Conservation (phyloP, 2,888 invertebrate species). For the Drosophila nr. medialis region DNA sequence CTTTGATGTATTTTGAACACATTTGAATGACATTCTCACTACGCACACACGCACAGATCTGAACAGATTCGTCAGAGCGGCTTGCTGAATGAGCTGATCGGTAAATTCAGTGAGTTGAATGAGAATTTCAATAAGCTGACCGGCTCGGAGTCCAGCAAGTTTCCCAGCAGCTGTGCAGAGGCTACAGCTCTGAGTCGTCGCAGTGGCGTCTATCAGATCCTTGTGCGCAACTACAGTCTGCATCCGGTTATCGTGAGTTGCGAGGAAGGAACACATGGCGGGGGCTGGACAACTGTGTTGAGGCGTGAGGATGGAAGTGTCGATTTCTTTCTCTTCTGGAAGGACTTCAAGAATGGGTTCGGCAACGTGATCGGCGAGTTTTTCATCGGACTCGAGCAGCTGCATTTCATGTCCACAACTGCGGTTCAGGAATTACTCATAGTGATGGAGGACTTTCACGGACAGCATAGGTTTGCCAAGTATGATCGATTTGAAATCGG, state of each 20-base stretch:
- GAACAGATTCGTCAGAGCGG: conserved; percentile 27
- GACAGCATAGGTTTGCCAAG: conserved; percentile 86
- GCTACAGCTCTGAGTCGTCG: conserved; percentile 38
- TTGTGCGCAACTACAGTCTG: conserved; percentile 85
- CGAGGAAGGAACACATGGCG: conserved; percentile 85
- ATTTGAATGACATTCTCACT: background rate
- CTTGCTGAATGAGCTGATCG: conserved; percentile 10
- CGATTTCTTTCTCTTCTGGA: conserved; percentile 88
- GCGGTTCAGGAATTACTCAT: conserved; percentile 87
- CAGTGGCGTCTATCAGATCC: conserved; percentile 81
- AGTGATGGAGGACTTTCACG: conserved; percentile 87
- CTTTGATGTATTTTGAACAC: background rate
- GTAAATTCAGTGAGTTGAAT: no score
- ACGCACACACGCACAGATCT: background rate
- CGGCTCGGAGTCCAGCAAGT: conserved; percentile 5
- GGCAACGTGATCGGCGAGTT: conserved; percentile 89
- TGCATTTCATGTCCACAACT: conserved; percentile 85
- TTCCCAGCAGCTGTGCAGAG: conserved; percentile 66
- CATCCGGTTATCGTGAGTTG: conserved; percentile 87
- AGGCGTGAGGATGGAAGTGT: conserved; percentile 88
- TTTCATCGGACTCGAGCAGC: conserved; percentile 89
- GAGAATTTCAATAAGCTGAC: conserved; percentile 9
- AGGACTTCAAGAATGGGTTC: conserved; percentile 87
- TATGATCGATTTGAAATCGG: conserved; percentile 89
- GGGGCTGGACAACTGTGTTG: conserved; percentile 90